Conservation (phyloP, 2,797 vertebrate genomes). For the Champsocephalus esox region DNA sequence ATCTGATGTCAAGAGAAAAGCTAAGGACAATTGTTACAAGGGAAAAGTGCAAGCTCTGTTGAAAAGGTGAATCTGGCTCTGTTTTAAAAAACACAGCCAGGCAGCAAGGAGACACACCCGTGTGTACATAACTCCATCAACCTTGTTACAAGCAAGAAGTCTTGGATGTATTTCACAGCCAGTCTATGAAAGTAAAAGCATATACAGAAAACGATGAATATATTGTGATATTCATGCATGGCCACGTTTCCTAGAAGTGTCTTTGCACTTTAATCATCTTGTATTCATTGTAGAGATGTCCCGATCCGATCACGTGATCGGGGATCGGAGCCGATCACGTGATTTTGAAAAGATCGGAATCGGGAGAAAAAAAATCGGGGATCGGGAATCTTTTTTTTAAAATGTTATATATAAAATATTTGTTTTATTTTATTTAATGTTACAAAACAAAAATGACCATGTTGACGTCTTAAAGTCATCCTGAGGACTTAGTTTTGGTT, state of each 20-base stretch:
- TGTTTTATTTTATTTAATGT: no score
- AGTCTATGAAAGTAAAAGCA: slow-evolving; percentile 33
- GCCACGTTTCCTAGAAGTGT: slow-evolving; percentile 42
- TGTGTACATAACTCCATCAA: slow-evolving; percentile 82
- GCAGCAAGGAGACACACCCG: slow-evolving; percentile 34
- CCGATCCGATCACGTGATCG: no score
- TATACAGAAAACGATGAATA: slow-evolving; percentile 53
- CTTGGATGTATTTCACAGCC: slow-evolving; percentile 83
- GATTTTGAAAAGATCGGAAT: no score
- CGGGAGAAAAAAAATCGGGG: no score
- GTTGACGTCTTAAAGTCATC: no score
- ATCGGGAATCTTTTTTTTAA: no score
- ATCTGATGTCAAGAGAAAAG: slow-evolving; percentile 9
- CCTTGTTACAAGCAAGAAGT: slow-evolving; percentile 80
- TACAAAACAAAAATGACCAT: no score
- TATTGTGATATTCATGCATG: slow-evolving; percentile 65
- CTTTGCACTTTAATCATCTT: slow-evolving; percentile 50
- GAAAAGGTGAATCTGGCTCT: slow-evolving; percentile 16
- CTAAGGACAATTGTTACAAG: slow-evolving; percentile 3
- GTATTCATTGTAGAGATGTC: slow-evolving; percentile 1
- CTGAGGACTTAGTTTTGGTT: no score
- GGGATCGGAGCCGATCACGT: no score
- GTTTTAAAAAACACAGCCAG: slow-evolving; percentile 13
- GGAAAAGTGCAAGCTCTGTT: slow-evolving; percentile 29
- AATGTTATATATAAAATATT: no score